phyloP scores from a whole-genome alignment of 2,113 vertebrate species.

The Pollimyrus isidori region DNA sequence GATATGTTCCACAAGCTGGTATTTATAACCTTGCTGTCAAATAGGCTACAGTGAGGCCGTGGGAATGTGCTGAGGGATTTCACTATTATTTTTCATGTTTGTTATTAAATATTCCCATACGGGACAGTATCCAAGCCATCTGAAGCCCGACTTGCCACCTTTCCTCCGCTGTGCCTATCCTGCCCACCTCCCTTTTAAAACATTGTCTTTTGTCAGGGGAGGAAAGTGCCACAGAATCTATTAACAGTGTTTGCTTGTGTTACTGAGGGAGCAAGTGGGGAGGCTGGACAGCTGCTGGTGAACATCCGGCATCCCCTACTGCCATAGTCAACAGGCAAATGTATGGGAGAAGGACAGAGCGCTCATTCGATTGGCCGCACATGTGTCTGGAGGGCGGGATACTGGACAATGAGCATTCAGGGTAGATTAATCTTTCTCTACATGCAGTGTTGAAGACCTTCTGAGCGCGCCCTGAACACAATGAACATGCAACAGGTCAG shows the following conservation, averaged over 20 bases:
- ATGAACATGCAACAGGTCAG: neutral
- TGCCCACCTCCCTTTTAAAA: neutral
- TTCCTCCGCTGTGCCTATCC: constrained; percentile 29
- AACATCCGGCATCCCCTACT: neutral
- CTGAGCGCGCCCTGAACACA: neutral
- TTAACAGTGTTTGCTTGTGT: constrained; percentile 10
- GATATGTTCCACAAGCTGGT: constrained; percentile 25
- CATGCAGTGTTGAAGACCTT: neutral
- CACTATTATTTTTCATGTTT: constrained; percentile 70
- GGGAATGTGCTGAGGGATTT: constrained; percentile 65
- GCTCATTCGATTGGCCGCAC: neutral
- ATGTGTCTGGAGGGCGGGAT: neutral
- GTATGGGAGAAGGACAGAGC: neutral
- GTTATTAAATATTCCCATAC: constrained; percentile 69
- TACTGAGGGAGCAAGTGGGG: neutral
- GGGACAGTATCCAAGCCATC: constrained; percentile 58
- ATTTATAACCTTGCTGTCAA: constrained; percentile 39
- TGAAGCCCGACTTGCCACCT: constrained; percentile 19
- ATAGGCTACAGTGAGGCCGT: constrained; percentile 49
- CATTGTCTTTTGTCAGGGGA: neutral
- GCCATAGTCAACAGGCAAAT: neutral
- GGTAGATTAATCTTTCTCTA: neutral
- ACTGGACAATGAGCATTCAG: neutral
- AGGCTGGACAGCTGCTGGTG: neutral
- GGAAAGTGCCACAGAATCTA: neutral